Conservation (phyloP, 2,113 vertebrate genomes). For the Apodemus speciosus region DNA sequence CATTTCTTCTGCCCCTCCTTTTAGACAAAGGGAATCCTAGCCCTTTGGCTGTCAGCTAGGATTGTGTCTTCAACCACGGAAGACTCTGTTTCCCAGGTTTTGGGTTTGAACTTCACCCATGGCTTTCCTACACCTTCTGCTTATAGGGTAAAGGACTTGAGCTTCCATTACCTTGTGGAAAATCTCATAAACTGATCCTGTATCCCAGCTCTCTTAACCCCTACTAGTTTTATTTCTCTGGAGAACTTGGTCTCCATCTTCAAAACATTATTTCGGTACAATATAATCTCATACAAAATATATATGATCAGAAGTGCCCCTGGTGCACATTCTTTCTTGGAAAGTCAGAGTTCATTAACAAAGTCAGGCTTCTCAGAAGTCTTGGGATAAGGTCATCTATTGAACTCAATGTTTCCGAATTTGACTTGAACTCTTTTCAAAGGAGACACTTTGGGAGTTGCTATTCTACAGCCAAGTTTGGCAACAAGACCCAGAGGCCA, state of each 20-base stretch:
- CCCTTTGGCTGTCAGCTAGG: not conserved
- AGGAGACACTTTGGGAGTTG: not conserved
- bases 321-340: not conserved
- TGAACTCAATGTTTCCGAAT: not conserved
- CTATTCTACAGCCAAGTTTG: not conserved
- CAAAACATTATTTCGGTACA: not conserved
- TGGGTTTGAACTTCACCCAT: not conserved
- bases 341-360: not conserved
- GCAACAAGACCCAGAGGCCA: not conserved
- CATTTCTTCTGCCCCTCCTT: not conserved
- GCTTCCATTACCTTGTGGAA: not conserved
- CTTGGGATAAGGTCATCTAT: not conserved
- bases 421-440: conserved; percentile 47
- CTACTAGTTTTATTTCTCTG: not conserved
- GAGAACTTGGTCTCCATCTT: not conserved
- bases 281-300: not conserved
- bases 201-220: not conserved
- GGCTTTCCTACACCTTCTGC: not conserved
- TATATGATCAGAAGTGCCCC: not conserved
- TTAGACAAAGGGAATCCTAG: not conserved
- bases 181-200: not conserved
- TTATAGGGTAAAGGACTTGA: not conserved
- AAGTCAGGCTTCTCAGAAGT: conserved; percentile 23
- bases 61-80: not conserved
- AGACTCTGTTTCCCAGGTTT: not conserved